Percentiles rank a stretch among this genome's conserved stretches.
phyloP scores from a whole-genome alignment of 2,797 vertebrate genomes.

The Uromys caudimaculatus region DNA sequence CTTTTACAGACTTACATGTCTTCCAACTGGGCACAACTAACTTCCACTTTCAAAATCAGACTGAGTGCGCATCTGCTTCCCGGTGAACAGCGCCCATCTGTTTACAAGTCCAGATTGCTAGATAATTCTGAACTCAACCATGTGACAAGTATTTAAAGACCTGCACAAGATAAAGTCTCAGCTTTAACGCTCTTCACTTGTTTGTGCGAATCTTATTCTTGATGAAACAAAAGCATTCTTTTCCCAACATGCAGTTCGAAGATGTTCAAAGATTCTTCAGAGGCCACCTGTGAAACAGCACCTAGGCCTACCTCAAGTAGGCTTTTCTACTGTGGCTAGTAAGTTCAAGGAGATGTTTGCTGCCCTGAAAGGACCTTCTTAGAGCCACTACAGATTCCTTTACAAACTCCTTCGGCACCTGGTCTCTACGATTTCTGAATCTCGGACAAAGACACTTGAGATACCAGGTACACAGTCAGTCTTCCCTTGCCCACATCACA shows the following conservation, averaged over 20 bases:
- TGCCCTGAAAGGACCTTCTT: conserved; percentile 56
- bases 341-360: conserved; percentile 55
- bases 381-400: conserved; percentile 69
- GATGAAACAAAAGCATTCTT: conserved; percentile 70
- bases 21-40: neutral
- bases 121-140: conserved; percentile 63
- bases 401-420: conserved; percentile 35
- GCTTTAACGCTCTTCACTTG: conserved; percentile 73
- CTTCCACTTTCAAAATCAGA: conserved; percentile 64
- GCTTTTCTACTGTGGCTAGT: neutral
- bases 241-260: conserved; percentile 42
- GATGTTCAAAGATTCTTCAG: conserved; percentile 26
- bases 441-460: conserved; percentile 64
- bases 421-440: conserved; percentile 35
- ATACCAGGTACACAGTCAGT: neutral
- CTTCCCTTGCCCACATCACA: conserved; percentile 27
- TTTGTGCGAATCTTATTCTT: conserved; percentile 79
- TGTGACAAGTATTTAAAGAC: conserved; percentile 79
- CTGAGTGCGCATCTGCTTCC: conserved; percentile 63
- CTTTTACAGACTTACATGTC: conserved; percentile 29
- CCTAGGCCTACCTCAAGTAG: neutral
- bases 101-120: conserved; percentile 68
- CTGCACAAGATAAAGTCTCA: conserved; percentile 73
- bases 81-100: conserved; percentile 40
- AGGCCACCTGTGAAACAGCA: conserved; percentile 14